Evolutionary conservation across 2,797 vertebrate species (phyloP), one percentile per base, ranked within the genome.

Genomic region (Meda fulgida): DNA sequence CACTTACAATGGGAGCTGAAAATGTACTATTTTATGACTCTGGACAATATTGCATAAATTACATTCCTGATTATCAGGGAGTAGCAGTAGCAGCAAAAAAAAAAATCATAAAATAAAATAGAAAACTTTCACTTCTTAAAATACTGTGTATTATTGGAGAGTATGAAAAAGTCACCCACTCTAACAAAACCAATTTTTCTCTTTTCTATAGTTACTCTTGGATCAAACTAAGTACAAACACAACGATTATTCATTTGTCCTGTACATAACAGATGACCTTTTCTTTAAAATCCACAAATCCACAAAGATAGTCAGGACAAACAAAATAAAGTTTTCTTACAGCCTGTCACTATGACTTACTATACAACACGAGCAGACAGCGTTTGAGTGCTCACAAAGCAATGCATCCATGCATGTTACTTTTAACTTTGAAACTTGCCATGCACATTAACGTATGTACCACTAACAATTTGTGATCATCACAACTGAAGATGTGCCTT

Each of bases 61-160:
- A 34, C 21, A 34, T 75, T 84, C 38, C 75, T 78, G 65, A 58
- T 46, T 14, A 77, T 58, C 48, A 60, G 65, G 51, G 26, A 53
- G 38, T 48, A 55, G 19, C 7, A 31, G 36, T n/a, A n/a, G n/a
- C n/a, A n/a, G n/a, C n/a, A n/a, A n/a, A 81, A 55, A 65, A 63
- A 23, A 53, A 38, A 76, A 65, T 48, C 19, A 26, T 71, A 63
- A 75, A 76, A 53, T 79, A 80, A 58, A 84, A 79, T 67, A 79
- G 4, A 75, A 83, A 76, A 60, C 8, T 11, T 76, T 72, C 55
- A 71, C 55, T 81, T 65, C 65, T 77, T 81, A 84, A 84, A 87
- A 87, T 87, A 77, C 82, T 72, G 58, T 75, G 29, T 67, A 51
- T 70, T 71, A 67, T 55, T 66, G 43, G 10, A 80, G n/a, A 75